Evolutionary conservation across 2,888 invertebrate genomes (phyloP), one percentile per base, ranked within the genome.

Genomic region (Serripes groenlandicus): DNA sequence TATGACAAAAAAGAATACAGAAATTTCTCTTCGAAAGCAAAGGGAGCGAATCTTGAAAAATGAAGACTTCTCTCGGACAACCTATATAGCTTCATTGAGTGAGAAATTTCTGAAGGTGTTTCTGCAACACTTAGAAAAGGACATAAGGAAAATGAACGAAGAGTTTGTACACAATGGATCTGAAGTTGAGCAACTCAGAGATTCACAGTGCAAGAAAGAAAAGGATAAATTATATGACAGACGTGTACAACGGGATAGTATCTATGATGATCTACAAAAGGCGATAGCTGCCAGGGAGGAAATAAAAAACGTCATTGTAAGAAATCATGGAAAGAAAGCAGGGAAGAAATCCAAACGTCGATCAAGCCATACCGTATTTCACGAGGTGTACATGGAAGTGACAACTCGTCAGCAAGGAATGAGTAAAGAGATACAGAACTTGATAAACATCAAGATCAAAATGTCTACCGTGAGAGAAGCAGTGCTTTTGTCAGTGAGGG

Each of bases 381-480:
- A 93, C 78, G 85, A 88, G 23, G 86, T 91, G 1, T 93, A 93
- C 78, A 35, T 90, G 32, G 90, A 91, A 72, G 86, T 92, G 49
- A 66, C 83, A 30, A 73, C 85, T 26, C 82, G 86, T 35, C 75
- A 91, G 5, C 73, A 81, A 34, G 73, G 82, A 21, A 85, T 90
- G 64, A 90, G 87, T 76, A 83, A 85, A 54, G 87, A 90, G 64
- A 86, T 92, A 11, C 88, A 90, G 42, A 82, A 78, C 21, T 76
- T 90, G 7, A 88, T 89, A 11, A 86, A 90, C 26, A 71, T 78
- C n/a, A 93, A 93, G 73, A 88, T 93, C 11, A 89, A 92, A 54
- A 82, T 92, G 1, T 79, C 92, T 1, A 91, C 92, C 42, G 92
- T 93, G 11, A 86, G 91, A 54, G 93, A 93, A 83, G 92, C 93